Base-by-base conservation (phyloP, 1,140 invertebrate species). In the Zaprionus tsacasi region DNA sequence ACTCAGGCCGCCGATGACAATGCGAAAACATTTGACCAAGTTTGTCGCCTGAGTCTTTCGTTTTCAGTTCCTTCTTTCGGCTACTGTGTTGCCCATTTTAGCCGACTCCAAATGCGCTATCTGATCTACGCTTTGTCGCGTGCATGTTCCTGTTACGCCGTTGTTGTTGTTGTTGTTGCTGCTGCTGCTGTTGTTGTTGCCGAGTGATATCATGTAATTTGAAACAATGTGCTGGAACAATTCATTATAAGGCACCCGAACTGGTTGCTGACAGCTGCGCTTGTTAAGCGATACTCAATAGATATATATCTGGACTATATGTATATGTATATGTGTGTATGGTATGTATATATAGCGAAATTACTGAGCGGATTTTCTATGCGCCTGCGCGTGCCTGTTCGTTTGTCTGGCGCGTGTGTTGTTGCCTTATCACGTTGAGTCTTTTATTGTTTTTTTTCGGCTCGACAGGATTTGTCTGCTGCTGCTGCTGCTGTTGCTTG, bases 271-370 rank as follows among this genome's bases (percentile, higher is more conserved):
- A 89, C 85, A 88, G 85, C 81, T 89, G 85, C 75, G 85, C 85
- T 88, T 89, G 85, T 88, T 89, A 88, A 88, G 66, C 81, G 85
- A 89, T 89, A 85, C 85, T 89, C 85, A 85, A 89, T 88, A 89
- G 81, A 80, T 78, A 60, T 57, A 63, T 30, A 54, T 59, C 63
- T 15, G 17, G 35, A 33, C 36, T 25, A 61, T 36, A 27, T 45
- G 17, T 43, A 36, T 48, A 48, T n/a, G n/a, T n/a, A n/a, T n/a
- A n/a, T n/a, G n/a, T n/a, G n/a, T n/a, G n/a, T n/a, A n/a, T n/a
- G n/a, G n/a, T 54, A 48, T 40, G 55, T 69, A 56, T 54, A 56
- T 54, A 65, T 59, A 27, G n/a, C 30, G 17, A 25, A 30, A 54
- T 64, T 27, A 27, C 61, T 55, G 35, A 30, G 27, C 54, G 55